Percentiles rank a stretch among this genome's conserved stretches.
Evolutionary conservation across 1,140 invertebrate genomes (phyloP).

Genomic region (Papilio xuthus): DNA sequence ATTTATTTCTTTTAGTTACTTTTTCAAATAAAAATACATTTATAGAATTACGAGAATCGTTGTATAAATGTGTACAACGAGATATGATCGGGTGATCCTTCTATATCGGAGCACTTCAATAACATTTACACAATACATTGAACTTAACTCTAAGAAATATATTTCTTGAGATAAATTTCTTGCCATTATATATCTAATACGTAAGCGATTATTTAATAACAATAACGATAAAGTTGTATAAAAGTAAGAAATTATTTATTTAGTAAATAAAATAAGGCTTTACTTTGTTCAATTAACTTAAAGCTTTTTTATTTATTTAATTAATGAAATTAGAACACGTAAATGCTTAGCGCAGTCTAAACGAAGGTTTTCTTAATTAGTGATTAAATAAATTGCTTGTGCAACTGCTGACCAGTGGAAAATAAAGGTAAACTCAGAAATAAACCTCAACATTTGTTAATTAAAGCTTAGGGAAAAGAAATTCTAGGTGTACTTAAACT

Average conservation of each 20-base stretch:
- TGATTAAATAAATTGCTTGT: slow-evolving; percentile 15
- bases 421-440: not conserved
- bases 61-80: not conserved
- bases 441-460: not conserved
- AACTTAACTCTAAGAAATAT: not conserved
- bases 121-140: slow-evolving; percentile 11
- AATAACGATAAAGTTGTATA: not conserved
- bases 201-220: not conserved
- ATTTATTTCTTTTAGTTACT: not conserved
- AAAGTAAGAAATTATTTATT: not conserved
- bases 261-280: not conserved
- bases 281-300: not conserved
- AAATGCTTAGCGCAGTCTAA: not conserved
- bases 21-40: not conserved
- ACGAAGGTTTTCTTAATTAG: slow-evolving; percentile 14
- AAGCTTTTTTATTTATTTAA: not conserved
- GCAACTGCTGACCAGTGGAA: not conserved
- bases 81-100: not conserved
- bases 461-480: not conserved
- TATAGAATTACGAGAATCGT: not conserved
- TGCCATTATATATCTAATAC: not conserved
- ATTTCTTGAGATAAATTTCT: not conserved
- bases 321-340: not conserved
- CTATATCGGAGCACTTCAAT: not conserved
- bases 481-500: no score